Evolutionary conservation across 1,140 invertebrate species (phyloP).

Genomic region (Lepidurus arcticus): DNA sequence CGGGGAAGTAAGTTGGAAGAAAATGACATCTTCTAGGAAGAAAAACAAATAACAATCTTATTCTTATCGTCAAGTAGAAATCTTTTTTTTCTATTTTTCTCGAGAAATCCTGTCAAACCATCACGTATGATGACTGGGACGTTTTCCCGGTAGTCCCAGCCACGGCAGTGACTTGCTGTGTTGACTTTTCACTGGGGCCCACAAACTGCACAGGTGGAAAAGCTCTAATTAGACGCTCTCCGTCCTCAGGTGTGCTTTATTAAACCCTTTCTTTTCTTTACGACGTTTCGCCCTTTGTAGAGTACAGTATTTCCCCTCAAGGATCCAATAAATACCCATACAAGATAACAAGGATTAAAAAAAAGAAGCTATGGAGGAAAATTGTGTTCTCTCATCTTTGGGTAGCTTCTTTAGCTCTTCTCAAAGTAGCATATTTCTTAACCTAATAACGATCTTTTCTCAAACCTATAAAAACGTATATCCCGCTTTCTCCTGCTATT

Average conservation of each 20-base stretch:
- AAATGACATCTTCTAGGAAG: not conserved
- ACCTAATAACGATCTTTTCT: too few relatives aligned
- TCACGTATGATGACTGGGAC: conserved; percentile 14
- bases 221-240: conserved; percentile 15
- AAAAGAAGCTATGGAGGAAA: too few relatives aligned
- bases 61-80: not conserved
- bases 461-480: too few relatives aligned
- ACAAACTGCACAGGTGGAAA: not conserved
- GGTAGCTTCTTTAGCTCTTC: too few relatives aligned
- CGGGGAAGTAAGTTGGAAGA: not conserved
- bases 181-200: not conserved
- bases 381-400: too few relatives aligned
- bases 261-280: not conserved
- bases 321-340: too few relatives aligned
- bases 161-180: not conserved
- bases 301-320: too few relatives aligned
- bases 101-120: not conserved
- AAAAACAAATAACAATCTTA: not conserved
- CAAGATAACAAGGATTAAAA: too few relatives aligned
- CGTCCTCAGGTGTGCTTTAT: not conserved
- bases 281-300: too few relatives aligned
- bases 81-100: not conserved
- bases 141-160: not conserved
- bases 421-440: too few relatives aligned
- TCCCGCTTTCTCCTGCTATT: too few relatives aligned